Conservation (phyloP, 2,797 vertebrate genomes). For the Aphelocoma californica region DNA sequence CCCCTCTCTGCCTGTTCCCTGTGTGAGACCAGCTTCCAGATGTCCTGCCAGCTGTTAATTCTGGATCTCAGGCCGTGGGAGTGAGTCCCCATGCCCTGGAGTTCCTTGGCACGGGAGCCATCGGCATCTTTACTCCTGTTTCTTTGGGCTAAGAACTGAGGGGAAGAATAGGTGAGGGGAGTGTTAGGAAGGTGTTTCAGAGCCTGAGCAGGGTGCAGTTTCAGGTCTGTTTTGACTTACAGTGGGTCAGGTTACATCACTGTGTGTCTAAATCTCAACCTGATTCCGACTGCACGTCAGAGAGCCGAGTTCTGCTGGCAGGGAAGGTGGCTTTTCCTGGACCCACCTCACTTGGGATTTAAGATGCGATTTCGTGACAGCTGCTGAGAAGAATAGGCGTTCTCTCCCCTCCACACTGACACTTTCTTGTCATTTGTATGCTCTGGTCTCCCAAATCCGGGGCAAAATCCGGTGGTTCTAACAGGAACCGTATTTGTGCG, state of each 20-base stretch:
- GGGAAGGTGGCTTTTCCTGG: background rate
- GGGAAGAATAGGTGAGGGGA: background rate
- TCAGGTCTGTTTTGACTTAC: background rate
- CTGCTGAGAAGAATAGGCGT: background rate
- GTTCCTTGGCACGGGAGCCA: background rate
- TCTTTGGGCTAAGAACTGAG: background rate
- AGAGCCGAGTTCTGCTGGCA: background rate
- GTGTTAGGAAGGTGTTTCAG: background rate
- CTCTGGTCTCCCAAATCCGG: background rate
- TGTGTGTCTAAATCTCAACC: background rate
- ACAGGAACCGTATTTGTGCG: fast-evolving
- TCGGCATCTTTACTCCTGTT: background rate
- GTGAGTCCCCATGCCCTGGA: background rate
- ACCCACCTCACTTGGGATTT: background rate
- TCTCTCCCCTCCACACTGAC: background rate
- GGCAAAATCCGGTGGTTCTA: fast-evolving
- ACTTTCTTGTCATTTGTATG: background rate
- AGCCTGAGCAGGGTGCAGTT: background rate
- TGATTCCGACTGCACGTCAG: background rate
- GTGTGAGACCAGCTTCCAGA: background rate
- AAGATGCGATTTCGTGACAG: background rate
- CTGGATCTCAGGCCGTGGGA: background rate
- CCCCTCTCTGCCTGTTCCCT: background rate
- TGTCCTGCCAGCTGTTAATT: background rate
- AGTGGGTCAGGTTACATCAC: background rate